Percentiles rank a stretch among this genome's conserved stretches.
These are phyloP conservation scores for Eubasilissa splendida DNA, from an alignment of 2,888 invertebrate species.

Conservation along the genomic window DNA sequence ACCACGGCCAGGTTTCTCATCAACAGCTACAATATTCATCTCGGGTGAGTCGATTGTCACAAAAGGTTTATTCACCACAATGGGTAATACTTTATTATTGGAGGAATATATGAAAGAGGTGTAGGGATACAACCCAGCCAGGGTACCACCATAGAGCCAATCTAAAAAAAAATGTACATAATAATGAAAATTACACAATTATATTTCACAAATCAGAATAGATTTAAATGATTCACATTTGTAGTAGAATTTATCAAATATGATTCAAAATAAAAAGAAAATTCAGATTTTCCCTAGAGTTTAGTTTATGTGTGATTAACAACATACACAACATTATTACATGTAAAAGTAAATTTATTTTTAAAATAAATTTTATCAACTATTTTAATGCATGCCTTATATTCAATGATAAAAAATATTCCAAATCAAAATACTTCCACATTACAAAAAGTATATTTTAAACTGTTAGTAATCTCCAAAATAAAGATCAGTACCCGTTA, in stretches of 20 bases:
- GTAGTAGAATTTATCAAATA: not conserved
- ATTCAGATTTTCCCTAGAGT: not conserved
- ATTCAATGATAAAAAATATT: no score
- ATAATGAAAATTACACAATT: not conserved
- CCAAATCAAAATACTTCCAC: no score
- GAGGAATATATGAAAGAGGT: slow-evolving; percentile 7
- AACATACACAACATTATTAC: no score
- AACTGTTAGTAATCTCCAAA: no score
- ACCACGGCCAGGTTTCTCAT: slow-evolving; percentile 48
- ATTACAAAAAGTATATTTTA: no score
- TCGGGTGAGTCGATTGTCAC: slow-evolving; percentile 54
- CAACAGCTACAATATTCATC: slow-evolving; percentile 61
- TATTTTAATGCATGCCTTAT: no score
- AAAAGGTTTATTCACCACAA: slow-evolving; percentile 58
- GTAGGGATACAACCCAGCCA: slow-evolving; percentile 8
- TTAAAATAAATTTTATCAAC: no score
- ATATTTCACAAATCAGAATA: no score
- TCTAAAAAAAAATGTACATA: slow-evolving; percentile 42
- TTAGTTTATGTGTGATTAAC: not conserved
- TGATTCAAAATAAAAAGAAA: slow-evolving; percentile 5
- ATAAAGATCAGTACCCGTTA: no score
- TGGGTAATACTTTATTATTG: slow-evolving; percentile 58
- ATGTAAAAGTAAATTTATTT: no score
- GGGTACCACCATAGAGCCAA: slow-evolving; percentile 55
- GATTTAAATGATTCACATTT: no score